Evolutionary conservation across 2,797 vertebrate genomes (phyloP), one percentile per base, ranked within the genome.

Genomic region (Rhynchonycteris naso): DNA sequence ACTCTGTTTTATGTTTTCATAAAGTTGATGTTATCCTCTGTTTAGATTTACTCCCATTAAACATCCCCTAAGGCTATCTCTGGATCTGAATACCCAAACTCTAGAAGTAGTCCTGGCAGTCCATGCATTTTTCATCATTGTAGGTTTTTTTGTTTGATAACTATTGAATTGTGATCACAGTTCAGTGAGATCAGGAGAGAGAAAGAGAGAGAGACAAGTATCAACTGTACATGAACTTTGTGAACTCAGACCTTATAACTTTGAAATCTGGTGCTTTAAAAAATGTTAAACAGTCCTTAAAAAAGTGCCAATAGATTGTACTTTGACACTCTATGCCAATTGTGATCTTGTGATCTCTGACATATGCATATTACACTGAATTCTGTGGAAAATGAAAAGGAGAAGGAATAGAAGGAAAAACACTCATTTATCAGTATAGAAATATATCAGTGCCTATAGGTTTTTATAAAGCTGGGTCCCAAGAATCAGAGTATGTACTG

Each of bases 401-500:
- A 68, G 38, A 15, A 71, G 59, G 24, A 61, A 19, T 16, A 43
- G 12, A 61, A 13, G 10, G 22, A 80, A 83, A 7, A 22, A 75
- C 65, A 21, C 9, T 63, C 66, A 81, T 11, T 61, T 78, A 16
- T 47, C 28, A n/a, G 14, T 54, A 22, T 50, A 65, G 83, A 92
- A 72, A 59, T 19, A 22, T n/a, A 38, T 47, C 6, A 2, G 18
- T 1, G 9, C 21, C 80, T 88, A 75, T 52, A 61, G 21, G 30
- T 74, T 93, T 95, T 90, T 81, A 56, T 58, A 68, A 81, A 93
- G 80, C 50, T 33, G 50, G 15, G 26, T 88, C 33, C 54, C 82
- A 58, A 75, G 24, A 80, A 43, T 71, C 84, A 90, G 38, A n/a
- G 2, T n/a, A 56, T 33, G 14, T n/a, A 43, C 28, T 12, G 15